Base-by-base conservation (phyloP, 2,797 vertebrate species). In the Trematomus bernacchii region DNA sequence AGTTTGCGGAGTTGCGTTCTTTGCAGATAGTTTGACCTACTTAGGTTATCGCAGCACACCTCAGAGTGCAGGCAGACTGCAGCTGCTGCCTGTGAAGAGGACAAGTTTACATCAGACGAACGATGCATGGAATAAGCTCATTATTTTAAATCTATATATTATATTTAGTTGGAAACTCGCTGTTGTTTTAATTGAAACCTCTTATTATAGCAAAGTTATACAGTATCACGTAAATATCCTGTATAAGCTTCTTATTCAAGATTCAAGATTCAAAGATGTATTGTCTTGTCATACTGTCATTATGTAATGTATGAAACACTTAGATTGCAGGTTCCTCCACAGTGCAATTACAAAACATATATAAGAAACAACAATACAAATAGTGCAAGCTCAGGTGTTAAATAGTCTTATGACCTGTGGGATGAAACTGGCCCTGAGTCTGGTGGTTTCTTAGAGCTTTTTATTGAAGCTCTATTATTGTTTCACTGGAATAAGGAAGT, bases 11-110 rank as follows among this genome's bases (percentile, higher is more conserved):
- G 87, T 80, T 85, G 76, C 79, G 64, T 92, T 90, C 82, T 87
- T 84, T 58, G 80, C 85, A 88, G 80, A 83, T 81, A 94, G 93
- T 93, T 94, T 94, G 93, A 94, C 93, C 93, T 93, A 94, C 90
- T 94, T 94, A 90, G 89, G 80, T 85, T 78, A 76, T 66, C 12
- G 40, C 46, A 7, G 71, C 71, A 67, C 85, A 84, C 83, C 85
- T 80, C 78, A 47, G 14, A 83, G 61, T 3, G 4, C 3, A 43
- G 53, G n/a, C 46, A 42, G 15, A 73, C 62, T 23, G 27, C 13
- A 43, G 43, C 70, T 59, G 71, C 74, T 68, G 46, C 66, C 3
- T 67, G 3, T 42, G 23, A 68, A 15, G 72, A 79, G 2, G 47
- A 76, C 37, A 52, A n/a, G 46, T 59, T 66, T 27, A 62, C 6